Conservation (phyloP, 2,797 vertebrate species). For the Sciaenops ocellatus region DNA sequence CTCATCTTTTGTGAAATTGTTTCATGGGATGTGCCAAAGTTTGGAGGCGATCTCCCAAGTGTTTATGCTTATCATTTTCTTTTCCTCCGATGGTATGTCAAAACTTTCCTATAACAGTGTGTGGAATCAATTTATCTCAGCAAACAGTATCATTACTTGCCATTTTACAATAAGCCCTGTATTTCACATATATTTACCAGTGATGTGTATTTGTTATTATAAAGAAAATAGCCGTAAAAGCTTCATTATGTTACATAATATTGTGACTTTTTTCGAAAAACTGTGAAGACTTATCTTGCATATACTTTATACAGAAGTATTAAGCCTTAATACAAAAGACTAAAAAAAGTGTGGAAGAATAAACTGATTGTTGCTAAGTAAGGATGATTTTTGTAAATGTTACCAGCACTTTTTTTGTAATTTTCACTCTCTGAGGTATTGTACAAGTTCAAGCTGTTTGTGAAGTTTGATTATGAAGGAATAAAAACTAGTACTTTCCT, state of each 20-base stretch:
- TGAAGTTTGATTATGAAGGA: constrained; percentile 99
- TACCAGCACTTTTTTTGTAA: constrained; percentile 99
- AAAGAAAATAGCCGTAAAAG: constrained; percentile 99
- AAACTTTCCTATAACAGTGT: constrained; percentile 98
- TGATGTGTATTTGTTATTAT: constrained; percentile 99
- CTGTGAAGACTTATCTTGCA: constrained; percentile 99
- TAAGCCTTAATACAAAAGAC: constrained; percentile 99
- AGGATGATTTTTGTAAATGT: constrained; percentile 99
- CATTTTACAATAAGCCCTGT: constrained; percentile 99
- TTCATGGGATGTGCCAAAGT: constrained; percentile 91
- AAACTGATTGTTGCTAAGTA: constrained; percentile 99
- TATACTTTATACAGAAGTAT: constrained; percentile 99
- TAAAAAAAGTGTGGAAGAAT: constrained; percentile 99
- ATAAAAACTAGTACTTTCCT: constrained; percentile 96
- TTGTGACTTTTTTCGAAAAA: constrained; percentile 99
- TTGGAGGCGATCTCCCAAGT: constrained; percentile 90
- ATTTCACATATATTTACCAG: constrained; percentile 99
- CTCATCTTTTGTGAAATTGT: constrained; percentile 86
- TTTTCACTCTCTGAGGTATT: constrained; percentile 99
- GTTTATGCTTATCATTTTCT: constrained; percentile 84
- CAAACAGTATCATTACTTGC: constrained; percentile 99
- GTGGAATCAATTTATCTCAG: constrained; percentile 98
- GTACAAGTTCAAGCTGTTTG: constrained; percentile 99
- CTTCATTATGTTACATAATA: constrained; percentile 99
- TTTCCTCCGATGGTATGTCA: constrained; percentile 87